Base-by-base conservation (phyloP, 2,113 vertebrate species). In the Megaleporinus macrocephalus region DNA sequence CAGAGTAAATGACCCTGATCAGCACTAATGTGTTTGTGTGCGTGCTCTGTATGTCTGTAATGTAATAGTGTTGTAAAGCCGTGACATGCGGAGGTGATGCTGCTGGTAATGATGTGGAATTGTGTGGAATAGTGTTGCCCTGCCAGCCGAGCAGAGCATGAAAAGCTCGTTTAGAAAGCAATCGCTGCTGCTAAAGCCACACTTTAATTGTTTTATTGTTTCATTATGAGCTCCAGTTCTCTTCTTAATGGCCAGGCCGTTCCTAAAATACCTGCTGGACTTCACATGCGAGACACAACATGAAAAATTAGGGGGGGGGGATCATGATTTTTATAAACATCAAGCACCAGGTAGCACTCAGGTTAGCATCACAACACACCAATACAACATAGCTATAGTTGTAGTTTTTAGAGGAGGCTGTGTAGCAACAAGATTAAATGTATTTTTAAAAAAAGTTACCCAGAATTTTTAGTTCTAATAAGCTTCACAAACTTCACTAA, bases 131-230 rank as follows among this genome's bases (percentile, higher is more conserved):
- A 51, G 68, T 78, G 69, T 83, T 59, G 72, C 82, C 59, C 69
- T 69, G 73, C 78, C 70, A 26, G 78, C 63, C 29, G 16, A 80
- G 53, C 30, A 5, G 73, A 85, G 74, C 86, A 83, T 83, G 86
- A 80, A 85, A 83, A 87, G 76, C 74, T 73, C 36, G 80, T 87
- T 87, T 85, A 87, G 83, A 84, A 87, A 87, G 73, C 86, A 80
- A 85, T 85, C 80, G 69, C 81, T 83, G 74, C 74, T 5, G 26
- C 47, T 47, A 65, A 51, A 77, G 57, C 57, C 81, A 62, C 72
- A 80, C 78, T 83, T 78, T 80, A 83, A 85, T 83, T 80, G 86
- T 85, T 83, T 87, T 79, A 87, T 87, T 85, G 81, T 85, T 87
- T 87, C 81, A 87, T 83, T 83, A 78, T 13, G 62, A 66, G 18